These are phyloP conservation scores for Sebastes kiyomatsui DNA, from an alignment of 2,797 vertebrate genomes.

Conservation along the genomic window DNA sequence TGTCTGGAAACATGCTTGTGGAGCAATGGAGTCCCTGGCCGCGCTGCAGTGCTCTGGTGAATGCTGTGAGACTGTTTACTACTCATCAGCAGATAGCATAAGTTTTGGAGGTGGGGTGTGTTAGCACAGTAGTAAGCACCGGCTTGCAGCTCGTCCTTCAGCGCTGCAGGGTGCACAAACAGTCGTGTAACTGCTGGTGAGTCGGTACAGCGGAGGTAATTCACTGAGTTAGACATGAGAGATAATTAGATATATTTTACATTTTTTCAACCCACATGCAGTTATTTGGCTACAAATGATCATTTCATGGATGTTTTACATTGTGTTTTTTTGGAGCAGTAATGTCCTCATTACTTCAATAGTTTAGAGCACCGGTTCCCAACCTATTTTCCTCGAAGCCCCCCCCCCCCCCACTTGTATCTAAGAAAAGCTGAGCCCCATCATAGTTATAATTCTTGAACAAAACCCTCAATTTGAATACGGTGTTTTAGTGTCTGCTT, in stretches of 20 bases:
- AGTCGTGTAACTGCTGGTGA: not conserved
- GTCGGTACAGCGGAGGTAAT: not conserved
- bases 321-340: not conserved
- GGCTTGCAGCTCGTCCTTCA: conserved; percentile 14
- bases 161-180: conserved; percentile 8
- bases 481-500: too few relatives aligned
- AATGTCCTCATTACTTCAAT: not conserved
- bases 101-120: conserved; percentile 32
- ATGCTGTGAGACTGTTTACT: conserved; percentile 29
- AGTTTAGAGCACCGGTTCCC: not conserved
- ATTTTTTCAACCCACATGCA: not conserved
- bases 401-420: too few relatives aligned
- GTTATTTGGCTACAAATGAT: not conserved
- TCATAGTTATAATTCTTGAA: too few relatives aligned
- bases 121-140: conserved; percentile 3
- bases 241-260: not conserved
- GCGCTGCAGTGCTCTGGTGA: not conserved
- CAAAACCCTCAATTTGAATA: too few relatives aligned
- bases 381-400: too few relatives aligned
- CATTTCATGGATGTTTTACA: not conserved
- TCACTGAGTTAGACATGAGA: not conserved
- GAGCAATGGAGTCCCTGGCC: conserved; percentile 8
- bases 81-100: conserved; percentile 41
- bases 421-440: too few relatives aligned
- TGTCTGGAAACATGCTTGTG: conserved; percentile 6